A percentile compares a stretch with the other conserved stretches of the same genome.
phyloP scores from a whole-genome alignment of 2,888 invertebrate species.

The Oligia strigilis region DNA sequence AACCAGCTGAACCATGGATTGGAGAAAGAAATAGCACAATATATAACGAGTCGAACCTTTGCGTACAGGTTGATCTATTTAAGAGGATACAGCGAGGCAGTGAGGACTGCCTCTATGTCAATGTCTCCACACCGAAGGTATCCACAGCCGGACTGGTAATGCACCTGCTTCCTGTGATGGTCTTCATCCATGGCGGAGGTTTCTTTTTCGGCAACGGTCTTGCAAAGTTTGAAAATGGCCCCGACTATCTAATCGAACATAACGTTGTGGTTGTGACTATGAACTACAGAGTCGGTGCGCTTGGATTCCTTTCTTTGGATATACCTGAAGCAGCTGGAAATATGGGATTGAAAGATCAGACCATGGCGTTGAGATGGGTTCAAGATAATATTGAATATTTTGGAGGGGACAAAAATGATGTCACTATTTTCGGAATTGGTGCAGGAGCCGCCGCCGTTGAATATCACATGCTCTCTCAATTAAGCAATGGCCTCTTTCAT shows the following conservation, averaged over 20 bases:
- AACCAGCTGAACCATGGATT: slow-evolving; percentile 81
- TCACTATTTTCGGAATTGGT: slow-evolving; percentile 79
- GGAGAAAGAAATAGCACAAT: slow-evolving; percentile 87
- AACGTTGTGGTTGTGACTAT: slow-evolving; percentile 81
- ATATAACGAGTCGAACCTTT: slow-evolving; percentile 71
- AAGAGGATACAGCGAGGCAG: slow-evolving; percentile 68
- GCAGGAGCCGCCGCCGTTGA: slow-evolving; percentile 79
- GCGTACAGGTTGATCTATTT: slow-evolving; percentile 70
- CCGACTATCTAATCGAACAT: slow-evolving; percentile 80
- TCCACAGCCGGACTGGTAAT: slow-evolving; percentile 44
- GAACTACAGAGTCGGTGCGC: slow-evolving; percentile 82
- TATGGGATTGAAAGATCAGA: slow-evolving; percentile 83
- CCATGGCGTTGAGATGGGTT: slow-evolving; percentile 80
- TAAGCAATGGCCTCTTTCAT: slow-evolving; percentile 76
- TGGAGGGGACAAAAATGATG: slow-evolving; percentile 77
- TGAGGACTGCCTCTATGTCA: slow-evolving; percentile 84
- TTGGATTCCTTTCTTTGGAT: slow-evolving; percentile 81
- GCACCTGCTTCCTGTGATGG: slow-evolving; percentile 76
- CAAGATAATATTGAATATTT: slow-evolving; percentile 77
- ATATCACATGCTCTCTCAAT: slow-evolving; percentile 75
- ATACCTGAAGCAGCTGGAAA: slow-evolving; percentile 79
- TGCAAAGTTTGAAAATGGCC: slow-evolving; percentile 73
- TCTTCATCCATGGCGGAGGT: slow-evolving; percentile 84
- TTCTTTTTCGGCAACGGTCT: slow-evolving; percentile 79
- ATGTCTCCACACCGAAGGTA: slow-evolving; percentile 80